Percentiles rank a stretch among this genome's conserved stretches.
Evolutionary conservation across 2,797 vertebrate species (phyloP).

Genomic region (Falco novaeseelandiae): DNA sequence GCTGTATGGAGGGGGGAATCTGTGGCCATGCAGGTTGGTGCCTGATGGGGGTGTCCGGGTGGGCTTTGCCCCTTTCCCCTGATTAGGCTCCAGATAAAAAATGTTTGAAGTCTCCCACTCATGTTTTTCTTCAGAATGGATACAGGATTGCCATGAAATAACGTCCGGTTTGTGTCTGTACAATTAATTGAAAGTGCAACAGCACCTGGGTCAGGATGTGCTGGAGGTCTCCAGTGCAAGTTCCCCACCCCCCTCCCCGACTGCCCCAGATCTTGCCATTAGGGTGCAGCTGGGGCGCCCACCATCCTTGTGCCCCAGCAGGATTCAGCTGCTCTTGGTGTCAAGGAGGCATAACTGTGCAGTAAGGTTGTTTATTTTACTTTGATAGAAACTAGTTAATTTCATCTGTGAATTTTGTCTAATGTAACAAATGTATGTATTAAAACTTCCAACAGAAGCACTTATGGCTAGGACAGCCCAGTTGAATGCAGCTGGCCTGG

Average conservation of each 20-base stretch:
- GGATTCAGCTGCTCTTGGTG: background rate
- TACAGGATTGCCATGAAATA: too few relatives aligned
- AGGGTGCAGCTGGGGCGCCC: background rate
- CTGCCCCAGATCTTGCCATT: background rate
- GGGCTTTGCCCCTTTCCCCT: background rate
- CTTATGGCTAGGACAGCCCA: background rate
- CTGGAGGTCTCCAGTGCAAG: background rate
- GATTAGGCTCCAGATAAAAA: too few relatives aligned
- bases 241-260: background rate
- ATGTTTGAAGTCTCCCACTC: too few relatives aligned
- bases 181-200: too few relatives aligned
- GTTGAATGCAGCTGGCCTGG: background rate
- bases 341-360: background rate
- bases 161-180: too few relatives aligned
- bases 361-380: background rate
- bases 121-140: too few relatives aligned
- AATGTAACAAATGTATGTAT: background rate
- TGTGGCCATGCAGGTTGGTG: background rate
- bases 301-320: background rate
- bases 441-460: background rate
- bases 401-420: background rate
- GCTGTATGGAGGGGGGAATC: background rate
- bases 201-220: background rate
- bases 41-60: background rate
- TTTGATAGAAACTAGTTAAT: background rate